phyloP scores from a whole-genome alignment of 2,888 invertebrate genomes.

The Drosophila buzzatii region DNA sequence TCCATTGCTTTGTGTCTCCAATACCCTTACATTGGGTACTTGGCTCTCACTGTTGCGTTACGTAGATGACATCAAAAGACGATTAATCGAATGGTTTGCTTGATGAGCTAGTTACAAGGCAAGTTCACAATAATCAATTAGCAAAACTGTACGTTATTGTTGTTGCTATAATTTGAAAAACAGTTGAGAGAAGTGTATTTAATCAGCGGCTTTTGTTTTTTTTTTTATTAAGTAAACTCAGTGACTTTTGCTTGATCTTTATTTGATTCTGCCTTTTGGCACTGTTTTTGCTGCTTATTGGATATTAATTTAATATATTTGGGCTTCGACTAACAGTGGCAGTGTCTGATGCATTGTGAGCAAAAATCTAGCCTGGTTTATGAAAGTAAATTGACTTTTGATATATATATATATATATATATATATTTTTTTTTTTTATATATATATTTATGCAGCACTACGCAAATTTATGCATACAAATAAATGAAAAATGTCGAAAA shows the following conservation, averaged over 20 bases:
- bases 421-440: conserved; percentile 14
- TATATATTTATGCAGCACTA: conserved; percentile 20
- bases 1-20: conserved; percentile 17
- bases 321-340: not conserved
- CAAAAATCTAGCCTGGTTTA: conserved; percentile 31
- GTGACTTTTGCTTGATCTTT: not conserved
- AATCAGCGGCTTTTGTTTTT: not conserved
- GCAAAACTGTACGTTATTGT: no score
- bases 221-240: not conserved
- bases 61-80: not conserved
- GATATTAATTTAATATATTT: conserved; percentile 44
- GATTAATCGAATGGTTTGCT: not conserved
- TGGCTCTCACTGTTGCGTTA: not conserved
- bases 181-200: not conserved
- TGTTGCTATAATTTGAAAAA: not conserved
- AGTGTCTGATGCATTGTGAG: conserved; percentile 1
- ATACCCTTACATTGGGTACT: conserved; percentile 12
- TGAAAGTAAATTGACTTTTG: no score
- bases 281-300: conserved; percentile 37
- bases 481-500: conserved; percentile 41
- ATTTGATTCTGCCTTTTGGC: conserved; percentile 4
- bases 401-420: no score
- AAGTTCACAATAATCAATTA: no score
- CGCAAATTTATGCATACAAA: conserved; percentile 63
- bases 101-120: not conserved